Conservation (phyloP, 2,113 vertebrate genomes). For the Sapajus apella region DNA sequence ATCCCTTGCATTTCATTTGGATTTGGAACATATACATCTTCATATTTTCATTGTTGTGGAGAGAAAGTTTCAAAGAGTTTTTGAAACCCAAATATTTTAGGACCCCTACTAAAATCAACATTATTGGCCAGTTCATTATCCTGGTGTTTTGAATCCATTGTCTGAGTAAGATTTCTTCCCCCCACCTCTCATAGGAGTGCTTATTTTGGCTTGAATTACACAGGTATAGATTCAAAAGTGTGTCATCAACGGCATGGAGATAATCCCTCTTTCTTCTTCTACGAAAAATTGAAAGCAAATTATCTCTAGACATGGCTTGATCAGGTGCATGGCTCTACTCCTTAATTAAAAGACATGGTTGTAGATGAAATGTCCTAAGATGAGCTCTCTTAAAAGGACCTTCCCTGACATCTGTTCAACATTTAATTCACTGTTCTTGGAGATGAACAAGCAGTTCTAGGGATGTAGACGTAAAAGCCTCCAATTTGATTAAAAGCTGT, state of each 20-base stretch:
- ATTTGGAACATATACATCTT: not conserved
- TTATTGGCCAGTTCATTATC: not conserved
- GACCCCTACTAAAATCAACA: not conserved
- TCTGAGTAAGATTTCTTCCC: not conserved
- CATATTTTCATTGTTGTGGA: not conserved
- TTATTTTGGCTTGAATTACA: conserved; percentile 39
- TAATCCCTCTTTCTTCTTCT: not conserved
- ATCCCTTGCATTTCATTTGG: not conserved
- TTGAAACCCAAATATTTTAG: not conserved
- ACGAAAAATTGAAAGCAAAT: conserved; percentile 28
- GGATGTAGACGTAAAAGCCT: conserved; percentile 73
- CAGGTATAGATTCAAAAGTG: not conserved
- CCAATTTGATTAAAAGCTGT: conserved; percentile 78
- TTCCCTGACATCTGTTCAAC: conserved; percentile 61
- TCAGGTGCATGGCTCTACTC: not conserved
- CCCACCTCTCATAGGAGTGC: not conserved
- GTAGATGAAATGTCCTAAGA: conserved; percentile 3
- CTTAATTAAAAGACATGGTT: not conserved
- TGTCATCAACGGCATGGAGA: not conserved
- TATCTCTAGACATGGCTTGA: not conserved
- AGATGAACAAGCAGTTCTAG: conserved; percentile 56
- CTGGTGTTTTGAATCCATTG: not conserved
- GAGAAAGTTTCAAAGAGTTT: not conserved
- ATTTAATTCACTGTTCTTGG: conserved; percentile 66
- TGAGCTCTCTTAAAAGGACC: conserved; percentile 12